phyloP scores from a whole-genome alignment of 2,113 vertebrate genomes.

The Anas platyrhynchos region DNA sequence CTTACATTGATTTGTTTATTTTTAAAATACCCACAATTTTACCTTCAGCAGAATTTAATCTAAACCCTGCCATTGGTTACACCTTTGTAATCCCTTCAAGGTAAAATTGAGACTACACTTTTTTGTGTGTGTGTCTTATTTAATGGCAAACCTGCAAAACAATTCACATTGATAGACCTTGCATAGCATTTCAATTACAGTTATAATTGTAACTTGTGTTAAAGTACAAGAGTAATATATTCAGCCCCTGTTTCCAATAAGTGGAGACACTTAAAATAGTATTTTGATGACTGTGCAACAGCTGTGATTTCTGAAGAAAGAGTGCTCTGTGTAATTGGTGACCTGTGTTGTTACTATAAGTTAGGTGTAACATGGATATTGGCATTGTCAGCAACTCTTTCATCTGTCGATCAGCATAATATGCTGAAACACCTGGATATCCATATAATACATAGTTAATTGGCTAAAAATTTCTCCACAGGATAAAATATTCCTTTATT shows the following conservation, averaged over 20 bases:
- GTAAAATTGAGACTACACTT: not conserved
- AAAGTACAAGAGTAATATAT: not conserved
- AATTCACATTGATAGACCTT: not conserved
- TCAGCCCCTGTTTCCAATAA: not conserved
- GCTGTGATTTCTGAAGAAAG: constrained; percentile 10
- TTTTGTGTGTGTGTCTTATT: not conserved
- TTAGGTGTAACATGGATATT: not conserved
- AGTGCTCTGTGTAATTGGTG: not conserved
- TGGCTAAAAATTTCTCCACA: not conserved
- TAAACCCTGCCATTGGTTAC: not conserved
- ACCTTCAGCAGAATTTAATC: not conserved
- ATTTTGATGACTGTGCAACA: not conserved
- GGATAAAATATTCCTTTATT: not conserved
- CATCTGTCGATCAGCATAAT: constrained; percentile 19
- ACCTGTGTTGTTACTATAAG: not conserved
- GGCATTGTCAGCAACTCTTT: not conserved
- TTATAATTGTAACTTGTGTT: not conserved
- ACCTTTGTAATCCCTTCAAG: not conserved
- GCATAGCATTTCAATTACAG: not conserved
- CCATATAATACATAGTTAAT: not conserved
- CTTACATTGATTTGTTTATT: not conserved
- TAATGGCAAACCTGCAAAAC: not conserved
- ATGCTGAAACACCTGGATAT: constrained; percentile 7
- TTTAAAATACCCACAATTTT: not conserved
- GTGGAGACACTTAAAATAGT: not conserved